phyloP scores from a whole-genome alignment of 2,113 vertebrate species.

The Bubalus kerabau region DNA sequence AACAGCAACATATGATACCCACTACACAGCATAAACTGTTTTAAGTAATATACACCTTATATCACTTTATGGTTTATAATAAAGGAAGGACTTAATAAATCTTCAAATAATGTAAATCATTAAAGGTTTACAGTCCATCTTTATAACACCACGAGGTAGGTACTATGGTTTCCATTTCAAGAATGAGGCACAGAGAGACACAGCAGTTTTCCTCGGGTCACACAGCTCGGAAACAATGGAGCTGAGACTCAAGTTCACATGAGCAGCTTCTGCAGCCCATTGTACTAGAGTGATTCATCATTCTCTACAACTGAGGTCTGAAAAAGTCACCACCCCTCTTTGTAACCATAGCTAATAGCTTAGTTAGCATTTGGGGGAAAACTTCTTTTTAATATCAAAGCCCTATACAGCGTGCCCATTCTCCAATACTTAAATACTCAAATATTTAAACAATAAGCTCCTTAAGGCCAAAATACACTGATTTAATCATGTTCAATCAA shows the following conservation, averaged over 20 bases:
- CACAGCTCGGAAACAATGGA: neutral
- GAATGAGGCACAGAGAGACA: neutral
- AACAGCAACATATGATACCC: neutral
- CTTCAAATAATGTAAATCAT: neutral
- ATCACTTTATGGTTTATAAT: neutral
- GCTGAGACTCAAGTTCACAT: neutral
- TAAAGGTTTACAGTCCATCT: neutral
- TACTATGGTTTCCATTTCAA: neutral
- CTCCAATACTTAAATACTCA: neutral
- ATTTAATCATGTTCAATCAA: neutral
- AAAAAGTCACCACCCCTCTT: neutral
- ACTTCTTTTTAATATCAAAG: neutral
- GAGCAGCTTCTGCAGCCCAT: too few species aligned
- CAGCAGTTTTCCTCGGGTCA: neutral
- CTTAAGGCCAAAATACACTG: neutral
- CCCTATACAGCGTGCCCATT: neutral
- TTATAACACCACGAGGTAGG: neutral
- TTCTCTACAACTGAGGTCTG: neutral
- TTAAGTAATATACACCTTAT: neutral
- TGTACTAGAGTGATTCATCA: neutral
- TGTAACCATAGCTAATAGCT: neutral
- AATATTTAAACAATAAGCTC: neutral
- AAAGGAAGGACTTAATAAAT: neutral
- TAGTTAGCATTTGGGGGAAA: neutral
- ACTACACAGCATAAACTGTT: neutral